Evolutionary conservation across 1,140 invertebrate species (phyloP), one percentile per base, ranked within the genome.

Genomic region (Formica exsecta): DNA sequence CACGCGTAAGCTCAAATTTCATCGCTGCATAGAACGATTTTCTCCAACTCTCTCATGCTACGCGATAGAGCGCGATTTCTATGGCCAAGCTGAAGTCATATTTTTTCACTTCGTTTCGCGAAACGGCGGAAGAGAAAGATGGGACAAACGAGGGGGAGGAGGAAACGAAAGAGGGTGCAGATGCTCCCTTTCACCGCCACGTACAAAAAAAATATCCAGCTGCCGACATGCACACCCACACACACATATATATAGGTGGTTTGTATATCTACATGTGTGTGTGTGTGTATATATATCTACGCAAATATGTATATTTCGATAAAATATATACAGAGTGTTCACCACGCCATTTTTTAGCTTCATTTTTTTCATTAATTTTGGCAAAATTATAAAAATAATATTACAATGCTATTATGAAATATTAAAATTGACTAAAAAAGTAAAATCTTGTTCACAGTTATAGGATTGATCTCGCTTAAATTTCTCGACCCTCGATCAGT

Each of bases 41-140:
- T 61, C 68, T 16, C 41, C 71, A n/a, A 65, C 71, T 38, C 57
- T 3, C 68, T 75, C 36, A 32, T n/a, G 16, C 41, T 25, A 13
- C 73, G 44, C 80, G 71, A 62, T 32, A 41, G 44, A 48, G 51
- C 16, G 51, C 62, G 73, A 85, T 85, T 65, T 85, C 81, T 32
- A 85, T 77, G 44, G 48, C 3, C 3, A 74, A 65, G 73, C 61
- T 83, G 38, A 83, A 83, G 68, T 83, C 79, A 32, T 51, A 75
- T 62, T 85, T 83, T 85, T 85, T 85, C 62, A 64, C 81, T 32
- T 65, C 13, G 71, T 85, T 85, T 77, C 81, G 61, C 73, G 61
- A 84, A 77, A 85, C 70, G 61, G 51, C 22, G 62, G 25, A 16
- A 36, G 59, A 76, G 81, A 19, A 38, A 13, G 64, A 57, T 54